Evolutionary conservation across 2,113 vertebrate genomes (phyloP), one percentile per base, ranked within the genome.

Genomic region (Pedionomus torquatus): DNA sequence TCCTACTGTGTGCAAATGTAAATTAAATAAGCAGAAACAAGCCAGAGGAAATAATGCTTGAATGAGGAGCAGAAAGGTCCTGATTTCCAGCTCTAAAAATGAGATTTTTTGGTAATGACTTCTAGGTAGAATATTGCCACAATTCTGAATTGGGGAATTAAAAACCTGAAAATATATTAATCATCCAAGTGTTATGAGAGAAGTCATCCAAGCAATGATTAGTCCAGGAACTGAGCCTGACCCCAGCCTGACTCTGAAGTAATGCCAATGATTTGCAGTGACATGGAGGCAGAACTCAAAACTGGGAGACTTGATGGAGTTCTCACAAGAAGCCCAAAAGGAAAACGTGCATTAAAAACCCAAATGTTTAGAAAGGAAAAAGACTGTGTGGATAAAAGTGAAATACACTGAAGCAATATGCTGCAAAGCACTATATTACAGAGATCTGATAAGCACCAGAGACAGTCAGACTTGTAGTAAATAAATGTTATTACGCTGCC

Each of bases 401-500:
- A 84, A 68, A 70, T 8, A 28, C 57, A 33, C 49, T 46, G 72
- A 69, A 71, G 60, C 8, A 57, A 43, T 37, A 17, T 1, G 33
- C 57, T 30, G 44, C 64, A 91, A 82, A 72, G 72, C 31, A 44
- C 65, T 49, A 31, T 28, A 48, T 4, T 75, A 55, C 48, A 82
- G 49, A 65, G 77, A 65, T 92, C 90, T 84, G 83, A 87, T 41
- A 64, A 89, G 35, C 51, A 87, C 39, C 61, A 92, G 48, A 61
- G 69, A 16, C 61, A 92, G 57, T 46, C 92, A 83, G 81, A 83
- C 65, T 93, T 35, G 90, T 75, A 93, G 93, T 95, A 96, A 95
- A 97, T 87, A 97, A 96, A 95, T 91, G 77, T 92, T 72, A 91
- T 91, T 96, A 89, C 17, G 8, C 74, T 87, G 95, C 80, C 77